Conservation (phyloP, 2,888 invertebrate species). For the Silvanus unidentatus region DNA sequence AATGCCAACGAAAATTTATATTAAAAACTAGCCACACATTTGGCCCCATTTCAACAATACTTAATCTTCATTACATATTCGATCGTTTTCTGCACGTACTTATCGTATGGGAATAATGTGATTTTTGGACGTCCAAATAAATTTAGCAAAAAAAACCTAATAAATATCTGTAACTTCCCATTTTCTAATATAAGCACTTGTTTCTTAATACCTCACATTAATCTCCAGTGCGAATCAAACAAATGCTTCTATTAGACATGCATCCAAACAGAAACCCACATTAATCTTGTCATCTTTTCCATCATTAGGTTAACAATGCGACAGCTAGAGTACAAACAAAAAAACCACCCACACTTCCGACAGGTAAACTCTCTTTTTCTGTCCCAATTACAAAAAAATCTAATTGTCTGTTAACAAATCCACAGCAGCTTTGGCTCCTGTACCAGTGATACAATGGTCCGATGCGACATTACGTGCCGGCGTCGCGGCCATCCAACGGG, state of each 20-base stretch:
- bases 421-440: conserved; percentile 42
- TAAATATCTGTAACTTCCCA: not conserved
- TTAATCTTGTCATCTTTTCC: too few species aligned
- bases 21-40: conserved; percentile 5
- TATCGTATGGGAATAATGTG: too few species aligned
- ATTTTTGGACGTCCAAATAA: too few species aligned
- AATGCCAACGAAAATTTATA: too few species aligned
- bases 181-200: conserved; percentile 30
- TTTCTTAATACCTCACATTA: too few species aligned
- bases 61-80: too few species aligned
- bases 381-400: not conserved
- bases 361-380: conserved; percentile 58
- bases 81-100: too few species aligned
- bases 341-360: conserved; percentile 88
- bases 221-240: conserved; percentile 22
- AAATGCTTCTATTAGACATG: conserved; percentile 36
- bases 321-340: conserved; percentile 99
- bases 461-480: conserved; percentile 70
- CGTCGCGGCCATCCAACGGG: conserved; percentile 78
- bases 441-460: conserved; percentile 87
- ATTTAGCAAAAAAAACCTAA: too few species aligned
- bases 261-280: too few species aligned
- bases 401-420: too few species aligned
- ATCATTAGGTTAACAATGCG: conserved; percentile 93
- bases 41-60: conserved; percentile 6